Conservation (phyloP, 1,140 invertebrate genomes). For the Drosophila pandora region DNA sequence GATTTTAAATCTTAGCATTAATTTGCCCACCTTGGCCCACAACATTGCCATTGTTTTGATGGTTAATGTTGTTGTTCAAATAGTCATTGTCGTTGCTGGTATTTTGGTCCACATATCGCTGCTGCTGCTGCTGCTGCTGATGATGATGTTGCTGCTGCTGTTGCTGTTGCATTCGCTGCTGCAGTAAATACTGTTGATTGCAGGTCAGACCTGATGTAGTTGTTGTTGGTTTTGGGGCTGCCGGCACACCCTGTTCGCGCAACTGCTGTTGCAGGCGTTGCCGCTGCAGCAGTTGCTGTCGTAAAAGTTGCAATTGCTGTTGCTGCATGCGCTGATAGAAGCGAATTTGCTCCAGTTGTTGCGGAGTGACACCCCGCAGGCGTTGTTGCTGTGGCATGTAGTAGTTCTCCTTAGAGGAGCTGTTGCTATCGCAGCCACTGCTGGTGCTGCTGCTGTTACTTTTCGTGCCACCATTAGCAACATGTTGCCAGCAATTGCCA, state of each 20-base stretch:
- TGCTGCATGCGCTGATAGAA: slow-evolving; percentile 79
- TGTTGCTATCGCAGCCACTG: slow-evolving; percentile 74
- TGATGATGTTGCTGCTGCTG: slow-evolving; percentile 23
- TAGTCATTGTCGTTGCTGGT: slow-evolving; percentile 68
- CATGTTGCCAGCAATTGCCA: slow-evolving; percentile 66
- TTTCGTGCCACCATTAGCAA: slow-evolving; percentile 39
- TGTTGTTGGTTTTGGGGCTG: slow-evolving; percentile 24
- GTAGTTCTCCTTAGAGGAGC: slow-evolving; percentile 77
- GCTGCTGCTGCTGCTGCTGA: slow-evolving; percentile 33
- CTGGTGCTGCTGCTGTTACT: slow-evolving; percentile 76
- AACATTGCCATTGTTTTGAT: slow-evolving; percentile 44
- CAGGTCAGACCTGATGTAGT: slow-evolving; percentile 64
- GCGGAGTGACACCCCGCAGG: slow-evolving; percentile 56
- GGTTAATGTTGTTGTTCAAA: slow-evolving; percentile 55
- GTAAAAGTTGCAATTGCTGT: slow-evolving; percentile 74
- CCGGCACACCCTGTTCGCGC: slow-evolving; percentile 64
- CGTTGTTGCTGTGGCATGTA: slow-evolving; percentile 57
- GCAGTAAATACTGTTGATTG: slow-evolving; percentile 79
- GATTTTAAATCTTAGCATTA: slow-evolving; percentile 25
- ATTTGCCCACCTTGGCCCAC: slow-evolving; percentile 63
- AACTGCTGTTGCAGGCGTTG: slow-evolving; percentile 72
- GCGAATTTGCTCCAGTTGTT: slow-evolving; percentile 75
- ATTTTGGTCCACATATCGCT: slow-evolving; percentile 39
- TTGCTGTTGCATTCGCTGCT: slow-evolving; percentile 58
- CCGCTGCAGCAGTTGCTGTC: slow-evolving; percentile 72